phyloP scores from a whole-genome alignment of 2,797 vertebrate species.

The Hippoglossus hippoglossus region DNA sequence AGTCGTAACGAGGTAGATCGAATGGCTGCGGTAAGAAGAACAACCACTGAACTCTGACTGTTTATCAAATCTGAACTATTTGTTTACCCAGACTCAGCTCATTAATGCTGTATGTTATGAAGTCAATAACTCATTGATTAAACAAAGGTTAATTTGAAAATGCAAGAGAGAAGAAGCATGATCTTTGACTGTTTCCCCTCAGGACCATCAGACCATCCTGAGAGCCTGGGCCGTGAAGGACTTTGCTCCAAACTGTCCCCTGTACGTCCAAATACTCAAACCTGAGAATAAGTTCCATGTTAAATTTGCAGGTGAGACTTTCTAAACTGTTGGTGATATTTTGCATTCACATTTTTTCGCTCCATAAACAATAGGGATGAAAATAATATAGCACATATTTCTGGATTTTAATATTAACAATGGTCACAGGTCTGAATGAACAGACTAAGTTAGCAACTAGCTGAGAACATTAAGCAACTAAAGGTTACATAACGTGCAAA shows the following conservation, averaged over 20 bases:
- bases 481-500: too few species aligned
- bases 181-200: conserved; percentile 23
- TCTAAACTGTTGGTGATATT: too few species aligned
- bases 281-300: conserved; percentile 96
- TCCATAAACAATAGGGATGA: too few species aligned
- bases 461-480: too few species aligned
- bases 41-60: neutral
- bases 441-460: too few species aligned
- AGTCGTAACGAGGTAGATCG: conserved; percentile 94
- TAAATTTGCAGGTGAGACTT: conserved; percentile 91
- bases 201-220: conserved; percentile 97
- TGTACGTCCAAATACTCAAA: conserved; percentile 95
- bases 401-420: too few species aligned
- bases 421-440: too few species aligned
- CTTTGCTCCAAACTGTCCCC: conserved; percentile 93
- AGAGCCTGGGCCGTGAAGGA: conserved; percentile 97
- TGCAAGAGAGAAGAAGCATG: neutral
- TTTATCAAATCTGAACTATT: neutral
- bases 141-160: conserved; percentile 10
- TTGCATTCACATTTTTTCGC: too few species aligned
- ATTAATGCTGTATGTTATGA: conserved; percentile 30
- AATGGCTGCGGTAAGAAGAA: conserved; percentile 89
- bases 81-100: conserved; percentile 13
- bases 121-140: conserved; percentile 10
- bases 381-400: too few species aligned